phyloP scores from a whole-genome alignment of 2,113 vertebrate genomes.

The Australoheros scitulus region DNA sequence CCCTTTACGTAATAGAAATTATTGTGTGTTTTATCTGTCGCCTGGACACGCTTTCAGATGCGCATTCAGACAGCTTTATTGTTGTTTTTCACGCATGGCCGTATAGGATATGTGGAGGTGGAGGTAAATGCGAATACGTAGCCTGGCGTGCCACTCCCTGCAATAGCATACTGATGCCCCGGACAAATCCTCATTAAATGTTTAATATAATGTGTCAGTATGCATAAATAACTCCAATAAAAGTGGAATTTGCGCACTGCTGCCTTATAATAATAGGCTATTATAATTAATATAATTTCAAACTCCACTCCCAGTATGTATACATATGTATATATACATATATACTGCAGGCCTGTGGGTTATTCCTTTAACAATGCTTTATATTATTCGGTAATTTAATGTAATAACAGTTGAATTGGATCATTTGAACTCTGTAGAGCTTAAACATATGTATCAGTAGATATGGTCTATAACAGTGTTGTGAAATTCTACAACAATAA shows the following conservation, averaged over 20 bases:
- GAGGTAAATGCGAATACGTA: conserved; percentile 51
- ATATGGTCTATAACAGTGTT: neutral
- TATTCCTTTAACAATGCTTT: conserved; percentile 1
- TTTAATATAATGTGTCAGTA: conserved; percentile 37
- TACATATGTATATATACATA: too few relatives aligned
- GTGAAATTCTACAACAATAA: neutral
- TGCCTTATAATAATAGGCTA: neutral
- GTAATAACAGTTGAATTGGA: neutral
- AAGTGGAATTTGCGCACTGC: neutral
- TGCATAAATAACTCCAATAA: neutral
- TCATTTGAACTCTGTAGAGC: neutral
- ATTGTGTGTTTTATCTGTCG: conserved; percentile 42
- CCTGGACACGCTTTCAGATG: conserved; percentile 4
- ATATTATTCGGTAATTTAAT: neutral
- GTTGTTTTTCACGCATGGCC: neutral
- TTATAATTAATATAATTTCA: neutral
- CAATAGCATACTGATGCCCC: conserved; percentile 69
- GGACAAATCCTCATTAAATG: conserved; percentile 53
- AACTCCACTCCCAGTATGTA: neutral
- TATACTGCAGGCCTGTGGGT: neutral
- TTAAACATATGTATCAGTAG: neutral
- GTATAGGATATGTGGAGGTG: conserved; percentile 9
- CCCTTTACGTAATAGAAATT: conserved; percentile 68
- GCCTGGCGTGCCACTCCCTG: conserved; percentile 82
- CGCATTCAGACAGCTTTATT: neutral